phyloP scores from a whole-genome alignment of 1,140 invertebrate genomes.

The Pseudomyrmex sp. region DNA sequence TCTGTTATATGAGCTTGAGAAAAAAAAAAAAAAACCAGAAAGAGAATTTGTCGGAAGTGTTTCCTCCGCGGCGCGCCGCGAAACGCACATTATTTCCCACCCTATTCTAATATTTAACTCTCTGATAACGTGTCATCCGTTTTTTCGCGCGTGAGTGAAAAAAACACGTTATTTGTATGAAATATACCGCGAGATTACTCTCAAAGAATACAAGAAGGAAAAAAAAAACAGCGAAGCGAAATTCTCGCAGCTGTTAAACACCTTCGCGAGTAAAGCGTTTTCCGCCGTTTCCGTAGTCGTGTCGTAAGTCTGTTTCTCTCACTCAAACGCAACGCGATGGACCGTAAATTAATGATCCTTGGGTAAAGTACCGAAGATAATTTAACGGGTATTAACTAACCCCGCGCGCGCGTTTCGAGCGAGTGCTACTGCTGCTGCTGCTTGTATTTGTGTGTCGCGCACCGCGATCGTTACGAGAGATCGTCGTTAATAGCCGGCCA shows the following conservation, averaged over 20 bases:
- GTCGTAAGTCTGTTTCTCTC: neutral
- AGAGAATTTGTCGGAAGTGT: conserved; percentile 42
- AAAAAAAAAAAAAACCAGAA: conserved; percentile 25
- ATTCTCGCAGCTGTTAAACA: neutral
- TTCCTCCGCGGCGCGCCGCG: neutral
- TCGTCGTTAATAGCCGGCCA: conserved; percentile 70
- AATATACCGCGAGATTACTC: neutral
- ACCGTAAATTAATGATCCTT: conserved; percentile 73
- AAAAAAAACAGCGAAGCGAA: neutral
- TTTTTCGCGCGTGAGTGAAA: neutral
- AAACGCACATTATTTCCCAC: neutral
- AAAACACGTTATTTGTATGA: neutral
- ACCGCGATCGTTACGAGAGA: conserved; percentile 69
- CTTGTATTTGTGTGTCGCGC: conserved; percentile 69
- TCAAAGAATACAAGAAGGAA: neutral
- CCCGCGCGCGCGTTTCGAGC: conserved; percentile 14
- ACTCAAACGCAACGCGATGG: conserved; percentile 49
- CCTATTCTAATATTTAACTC: conserved; percentile 35
- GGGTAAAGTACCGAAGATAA: conserved; percentile 74
- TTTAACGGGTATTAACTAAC: conserved; percentile 75
- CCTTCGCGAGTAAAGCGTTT: neutral
- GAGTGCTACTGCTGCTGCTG: conserved; percentile 29
- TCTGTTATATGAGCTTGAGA: conserved; percentile 6
- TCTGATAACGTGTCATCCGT: neutral
- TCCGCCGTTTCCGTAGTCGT: too few relatives aligned